phyloP scores from a whole-genome alignment of 2,888 invertebrate species.

The Diachrysia chrysitis region DNA sequence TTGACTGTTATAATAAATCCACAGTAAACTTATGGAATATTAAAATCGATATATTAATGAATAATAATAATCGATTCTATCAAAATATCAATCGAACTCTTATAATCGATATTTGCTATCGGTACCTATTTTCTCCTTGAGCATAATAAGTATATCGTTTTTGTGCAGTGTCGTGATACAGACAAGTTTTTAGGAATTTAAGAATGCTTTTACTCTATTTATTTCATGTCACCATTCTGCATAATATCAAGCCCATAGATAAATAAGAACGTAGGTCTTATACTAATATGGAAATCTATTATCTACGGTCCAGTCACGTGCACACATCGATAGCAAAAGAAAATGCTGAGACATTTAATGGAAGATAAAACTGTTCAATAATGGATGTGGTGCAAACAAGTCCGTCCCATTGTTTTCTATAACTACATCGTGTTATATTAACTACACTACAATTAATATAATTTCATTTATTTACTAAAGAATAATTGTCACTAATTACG shows the following conservation, averaged over 20 bases:
- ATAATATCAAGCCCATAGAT: background rate
- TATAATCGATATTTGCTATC: no score
- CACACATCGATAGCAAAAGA: slow-evolving; percentile 48
- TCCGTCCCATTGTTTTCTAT: slow-evolving; percentile 60
- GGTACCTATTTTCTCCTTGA: no score
- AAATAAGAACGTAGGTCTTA: background rate
- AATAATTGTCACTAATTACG: slow-evolving; percentile 30
- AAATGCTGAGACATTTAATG: slow-evolving; percentile 65
- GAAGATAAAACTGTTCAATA: slow-evolving; percentile 78
- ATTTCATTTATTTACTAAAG: slow-evolving; percentile 43
- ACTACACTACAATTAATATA: slow-evolving; percentile 31
- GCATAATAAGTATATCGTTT: no score
- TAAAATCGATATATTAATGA: no score
- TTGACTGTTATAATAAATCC: no score
- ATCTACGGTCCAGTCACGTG: slow-evolving; percentile 45
- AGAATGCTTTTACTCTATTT: no score
- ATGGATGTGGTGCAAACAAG: slow-evolving; percentile 67
- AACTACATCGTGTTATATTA: slow-evolving; percentile 53
- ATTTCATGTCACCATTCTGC: no score
- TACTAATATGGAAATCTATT: slow-evolving; percentile 20
- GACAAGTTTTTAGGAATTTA: no score
- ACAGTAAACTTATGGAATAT: no score
- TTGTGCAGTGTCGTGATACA: no score
- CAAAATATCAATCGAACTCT: no score
- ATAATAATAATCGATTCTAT: no score